A percentile compares a stretch with the other conserved stretches of the same genome.
These are phyloP conservation scores for Megaceryle torquata DNA, from an alignment of 2,113 vertebrate genomes.

Conservation along the genomic window DNA sequence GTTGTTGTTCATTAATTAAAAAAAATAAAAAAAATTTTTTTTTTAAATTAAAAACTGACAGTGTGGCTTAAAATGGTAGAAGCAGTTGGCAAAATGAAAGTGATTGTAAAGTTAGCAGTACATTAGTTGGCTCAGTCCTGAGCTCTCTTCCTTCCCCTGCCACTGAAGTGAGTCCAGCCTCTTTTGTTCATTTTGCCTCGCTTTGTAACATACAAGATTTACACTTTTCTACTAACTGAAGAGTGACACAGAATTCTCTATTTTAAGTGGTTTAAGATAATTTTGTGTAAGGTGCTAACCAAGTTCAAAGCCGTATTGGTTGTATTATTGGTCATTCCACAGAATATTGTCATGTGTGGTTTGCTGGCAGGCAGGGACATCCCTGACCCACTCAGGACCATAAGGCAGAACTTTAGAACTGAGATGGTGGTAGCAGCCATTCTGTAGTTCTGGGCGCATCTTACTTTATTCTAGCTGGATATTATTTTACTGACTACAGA, in stretches of 20 bases:
- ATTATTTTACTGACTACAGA: not conserved
- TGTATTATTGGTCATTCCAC: not conserved
- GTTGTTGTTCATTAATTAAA: not conserved
- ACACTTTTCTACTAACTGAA: not conserved
- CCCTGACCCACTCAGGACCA: not conserved
- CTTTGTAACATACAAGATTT: not conserved
- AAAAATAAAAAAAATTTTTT: too few relatives aligned
- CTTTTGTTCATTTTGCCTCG: not conserved
- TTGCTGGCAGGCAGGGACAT: fast-evolving
- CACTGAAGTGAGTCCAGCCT: not conserved
- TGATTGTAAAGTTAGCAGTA: not conserved
- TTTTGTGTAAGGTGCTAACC: not conserved
- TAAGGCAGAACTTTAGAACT: not conserved
- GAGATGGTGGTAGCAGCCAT: not conserved
- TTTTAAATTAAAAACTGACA: not conserved
- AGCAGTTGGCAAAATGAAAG: not conserved
- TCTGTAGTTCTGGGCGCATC: not conserved
- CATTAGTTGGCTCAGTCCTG: not conserved
- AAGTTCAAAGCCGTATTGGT: fast-evolving
- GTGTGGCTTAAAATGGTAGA: not conserved
- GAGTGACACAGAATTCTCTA: not conserved
- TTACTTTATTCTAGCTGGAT: not conserved
- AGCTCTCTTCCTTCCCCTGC: not conserved
- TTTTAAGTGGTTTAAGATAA: not conserved
- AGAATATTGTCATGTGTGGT: fast-evolving